Evolutionary conservation across 1,140 invertebrate genomes (phyloP).

Genomic region (Dendroctonus ponderosae): DNA sequence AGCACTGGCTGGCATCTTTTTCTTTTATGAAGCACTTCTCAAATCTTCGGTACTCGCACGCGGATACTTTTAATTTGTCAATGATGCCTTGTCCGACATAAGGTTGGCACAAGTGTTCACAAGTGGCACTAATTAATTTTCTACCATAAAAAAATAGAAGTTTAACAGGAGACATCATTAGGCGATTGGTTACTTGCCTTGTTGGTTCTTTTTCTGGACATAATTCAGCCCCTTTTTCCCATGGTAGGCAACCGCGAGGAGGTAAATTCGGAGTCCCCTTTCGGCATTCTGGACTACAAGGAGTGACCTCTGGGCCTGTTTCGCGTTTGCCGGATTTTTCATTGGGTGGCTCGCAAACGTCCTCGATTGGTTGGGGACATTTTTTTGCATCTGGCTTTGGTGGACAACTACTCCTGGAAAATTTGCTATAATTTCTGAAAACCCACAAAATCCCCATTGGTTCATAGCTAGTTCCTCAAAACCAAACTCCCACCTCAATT

Average conservation of each 20-base stretch:
- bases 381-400: not conserved
- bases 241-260: slow-evolving; percentile 27
- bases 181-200: slow-evolving; percentile 4
- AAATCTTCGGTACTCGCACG: slow-evolving; percentile 27
- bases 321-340: not conserved
- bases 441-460: not conserved
- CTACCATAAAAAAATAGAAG: slow-evolving; percentile 5
- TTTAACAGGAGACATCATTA: not conserved
- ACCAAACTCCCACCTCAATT: slow-evolving; percentile 6
- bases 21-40: slow-evolving; percentile 19
- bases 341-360: not conserved
- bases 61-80: slow-evolving; percentile 18
- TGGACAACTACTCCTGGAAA: slow-evolving; percentile 3
- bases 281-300: slow-evolving; percentile 17
- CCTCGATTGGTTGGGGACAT: not conserved
- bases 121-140: slow-evolving; percentile 12
- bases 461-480: not conserved
- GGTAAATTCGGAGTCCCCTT: slow-evolving; percentile 9
- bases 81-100: slow-evolving; percentile 24
- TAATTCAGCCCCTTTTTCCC: slow-evolving; percentile 23
- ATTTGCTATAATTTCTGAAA: not conserved
- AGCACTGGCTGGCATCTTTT: slow-evolving; percentile 18
- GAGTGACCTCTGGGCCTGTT: slow-evolving; percentile 1
- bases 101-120: slow-evolving; percentile 29
- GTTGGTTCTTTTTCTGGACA: slow-evolving; percentile 12